Evolutionary conservation across 2,888 invertebrate genomes (phyloP), one percentile per base, ranked within the genome.

Genomic region (Lasioglossum morio): DNA sequence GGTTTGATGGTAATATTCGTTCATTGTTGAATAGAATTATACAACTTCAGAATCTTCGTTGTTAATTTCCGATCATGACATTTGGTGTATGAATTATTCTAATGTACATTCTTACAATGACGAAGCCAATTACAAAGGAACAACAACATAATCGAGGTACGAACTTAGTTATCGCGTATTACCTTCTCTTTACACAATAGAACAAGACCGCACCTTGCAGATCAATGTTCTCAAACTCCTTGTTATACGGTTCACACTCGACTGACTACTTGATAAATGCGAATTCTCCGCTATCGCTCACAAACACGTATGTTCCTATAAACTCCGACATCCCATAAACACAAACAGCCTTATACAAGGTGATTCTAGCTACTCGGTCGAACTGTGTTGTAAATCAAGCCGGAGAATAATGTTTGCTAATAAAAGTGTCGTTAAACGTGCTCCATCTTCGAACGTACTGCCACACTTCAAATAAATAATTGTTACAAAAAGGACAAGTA

Each of bases 251-350:
- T 46, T 70, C 79, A 46, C 70, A 81, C 79, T 72, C 73, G 73
- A 60, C 57, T 75, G 57, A 60, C 57, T 57, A 60, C 57, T 75
- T 60, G 75, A 75, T 60, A 82, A 69, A 81, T 82, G 57, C 37
- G 53, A 57, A 69, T 73, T 70, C 69, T 57, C 53, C 43, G 43
- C 73, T 53, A 48, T 63, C 70, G 60, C 63, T 72, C 53, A 72
- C 70, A 72, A 70, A 34, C 63, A 16, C 63, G 46, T 30, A 76
- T 43, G 63, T 66, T 48, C 72, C 72, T 69, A 73, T 46, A 69
- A 63, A 66, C 66, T 43, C 48, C 66, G 73, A 43, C 84, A 77
- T 48, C 84, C 82, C 60, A 75, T 82, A 76, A 77, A 70, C 70
- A 37, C 70, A 70, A 40, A 37, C 70, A 70, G 70, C 37, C 70